Conservation (phyloP, 2,888 invertebrate genomes). For the Nephrocerus scutellatus region DNA sequence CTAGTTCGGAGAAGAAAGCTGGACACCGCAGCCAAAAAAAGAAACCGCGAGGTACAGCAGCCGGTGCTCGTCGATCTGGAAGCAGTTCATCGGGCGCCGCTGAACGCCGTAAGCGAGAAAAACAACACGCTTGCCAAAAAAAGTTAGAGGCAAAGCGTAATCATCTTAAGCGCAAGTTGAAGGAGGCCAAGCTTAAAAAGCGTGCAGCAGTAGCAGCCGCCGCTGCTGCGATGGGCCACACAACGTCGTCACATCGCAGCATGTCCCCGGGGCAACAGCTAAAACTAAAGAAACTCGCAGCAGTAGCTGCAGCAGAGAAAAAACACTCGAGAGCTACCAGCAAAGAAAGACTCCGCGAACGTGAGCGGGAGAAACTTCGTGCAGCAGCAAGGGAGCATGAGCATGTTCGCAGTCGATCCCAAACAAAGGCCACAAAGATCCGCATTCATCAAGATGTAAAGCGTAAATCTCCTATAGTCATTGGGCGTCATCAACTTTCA, state of each 20-base stretch:
- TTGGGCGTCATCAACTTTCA: constrained; percentile 46
- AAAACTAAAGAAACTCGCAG: constrained; percentile 40
- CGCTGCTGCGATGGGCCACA: constrained; percentile 32
- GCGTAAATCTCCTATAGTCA: constrained; percentile 51
- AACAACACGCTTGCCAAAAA: constrained; percentile 44
- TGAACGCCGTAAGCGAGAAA: constrained; percentile 42
- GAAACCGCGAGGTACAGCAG: constrained; percentile 44
- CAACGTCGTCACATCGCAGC: constrained; percentile 37
- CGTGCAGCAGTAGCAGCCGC: constrained; percentile 34
- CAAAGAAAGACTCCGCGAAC: constrained; percentile 39
- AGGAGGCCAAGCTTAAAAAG: constrained; percentile 44
- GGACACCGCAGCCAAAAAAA: constrained; percentile 21
- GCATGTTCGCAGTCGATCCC: constrained; percentile 48
- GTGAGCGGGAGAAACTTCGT: constrained; percentile 50
- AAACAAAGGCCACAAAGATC: constrained; percentile 44
- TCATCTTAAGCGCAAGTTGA: constrained; percentile 43
- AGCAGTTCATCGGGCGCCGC: constrained; percentile 59
- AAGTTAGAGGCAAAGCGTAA: constrained; percentile 45
- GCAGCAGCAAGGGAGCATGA: constrained; percentile 39
- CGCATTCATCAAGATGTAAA: constrained; percentile 46
- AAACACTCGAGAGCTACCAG: constrained; percentile 39
- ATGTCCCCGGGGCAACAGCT: constrained; percentile 40
- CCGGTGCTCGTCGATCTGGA: constrained; percentile 45
- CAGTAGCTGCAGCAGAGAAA: constrained; percentile 31
- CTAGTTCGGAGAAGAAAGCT: constrained; percentile 33